Conservation (phyloP, 2,888 invertebrate genomes). For the Melanchra persicariae region DNA sequence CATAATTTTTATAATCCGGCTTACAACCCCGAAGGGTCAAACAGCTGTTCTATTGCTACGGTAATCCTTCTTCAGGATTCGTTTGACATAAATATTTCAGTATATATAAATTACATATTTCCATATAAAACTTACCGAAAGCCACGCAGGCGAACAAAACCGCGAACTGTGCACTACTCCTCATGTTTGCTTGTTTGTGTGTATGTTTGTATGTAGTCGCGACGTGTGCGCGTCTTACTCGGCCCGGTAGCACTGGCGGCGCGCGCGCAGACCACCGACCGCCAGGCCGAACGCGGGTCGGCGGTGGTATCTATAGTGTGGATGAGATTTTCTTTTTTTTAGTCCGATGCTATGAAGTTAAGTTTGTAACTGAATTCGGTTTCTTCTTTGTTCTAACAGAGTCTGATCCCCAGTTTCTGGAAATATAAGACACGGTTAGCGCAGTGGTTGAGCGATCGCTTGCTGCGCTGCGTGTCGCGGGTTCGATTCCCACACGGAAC, state of each 20-base stretch:
- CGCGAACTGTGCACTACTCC: conserved; percentile 81
- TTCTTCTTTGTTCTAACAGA: too few relatives aligned
- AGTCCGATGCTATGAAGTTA: background rate
- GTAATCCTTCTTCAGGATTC: background rate
- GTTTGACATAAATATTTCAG: background rate
- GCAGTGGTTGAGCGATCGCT: too few relatives aligned
- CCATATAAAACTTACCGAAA: conserved; percentile 77
- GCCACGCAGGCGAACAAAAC: conserved; percentile 82
- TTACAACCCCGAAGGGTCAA: background rate
- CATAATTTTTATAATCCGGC: background rate
- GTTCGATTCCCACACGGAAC: too few relatives aligned
- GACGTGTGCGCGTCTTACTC: conserved; percentile 84
- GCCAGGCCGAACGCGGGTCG: conserved; percentile 69
- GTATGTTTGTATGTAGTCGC: conserved; percentile 64
- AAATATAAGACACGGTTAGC: too few relatives aligned
- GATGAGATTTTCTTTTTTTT: conserved; percentile 37
- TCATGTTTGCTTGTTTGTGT: conserved; percentile 76
- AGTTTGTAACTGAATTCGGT: too few relatives aligned
- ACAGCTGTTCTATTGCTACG: background rate
- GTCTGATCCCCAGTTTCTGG: too few relatives aligned
- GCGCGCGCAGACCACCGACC: conserved; percentile 72
- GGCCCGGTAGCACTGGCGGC: conserved; percentile 83
- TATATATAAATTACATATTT: conserved; percentile 2
- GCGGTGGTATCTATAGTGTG: conserved; percentile 76
- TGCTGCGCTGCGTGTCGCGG: too few relatives aligned